Evolutionary conservation across 2,113 vertebrate species (phyloP), one percentile per base, ranked within the genome.

Genomic region (Otus sunia): DNA sequence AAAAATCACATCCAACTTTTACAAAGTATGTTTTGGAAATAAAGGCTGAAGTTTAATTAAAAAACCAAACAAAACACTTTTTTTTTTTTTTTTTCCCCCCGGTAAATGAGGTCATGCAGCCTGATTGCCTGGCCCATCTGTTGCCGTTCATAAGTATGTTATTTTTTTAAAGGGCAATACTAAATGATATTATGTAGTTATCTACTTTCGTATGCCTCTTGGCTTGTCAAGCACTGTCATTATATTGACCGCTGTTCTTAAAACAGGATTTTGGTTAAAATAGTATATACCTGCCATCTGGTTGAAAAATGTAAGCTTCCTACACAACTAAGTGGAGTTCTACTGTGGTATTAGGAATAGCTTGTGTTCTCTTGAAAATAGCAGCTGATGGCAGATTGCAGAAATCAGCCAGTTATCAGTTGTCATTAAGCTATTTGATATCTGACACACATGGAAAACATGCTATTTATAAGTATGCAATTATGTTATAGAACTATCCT

Each of bases 301-400:
- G 60, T 56, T 95, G 96, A 97, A 93, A 97, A 97, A 96, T 94
- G 82, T 64, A 91, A 97, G 90, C 93, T 95, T 98, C 96, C 95
- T 96, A 95, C 95, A 97, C 94, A 94, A 92, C 66, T 88, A 91
- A 97, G 92, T 85, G 69, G 75, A 86, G 90, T 94, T 96, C 89
- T 79, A 88, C 72, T 82, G 81, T 1, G 8, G 60, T 86, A 76
- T 88, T 96, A 92, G 86, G 96, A 98, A 96, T 96, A 96, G 95
- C 86, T 95, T 25, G 7, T 97, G 97, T 97, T 94, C 94, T 95
- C 94, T 95, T 96, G 93, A 97, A 98, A 98, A 98, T 91, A 95
- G 95, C 94, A 98, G 89, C 92, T 95, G 97, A 97, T 92, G 94
- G 96, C 97, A 97, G 95, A 95, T 97, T 98, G 97, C 53, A 97